These are phyloP conservation scores for Colistium nudipinnis DNA, from an alignment of 2,113 vertebrate species.

Conservation along the genomic window DNA sequence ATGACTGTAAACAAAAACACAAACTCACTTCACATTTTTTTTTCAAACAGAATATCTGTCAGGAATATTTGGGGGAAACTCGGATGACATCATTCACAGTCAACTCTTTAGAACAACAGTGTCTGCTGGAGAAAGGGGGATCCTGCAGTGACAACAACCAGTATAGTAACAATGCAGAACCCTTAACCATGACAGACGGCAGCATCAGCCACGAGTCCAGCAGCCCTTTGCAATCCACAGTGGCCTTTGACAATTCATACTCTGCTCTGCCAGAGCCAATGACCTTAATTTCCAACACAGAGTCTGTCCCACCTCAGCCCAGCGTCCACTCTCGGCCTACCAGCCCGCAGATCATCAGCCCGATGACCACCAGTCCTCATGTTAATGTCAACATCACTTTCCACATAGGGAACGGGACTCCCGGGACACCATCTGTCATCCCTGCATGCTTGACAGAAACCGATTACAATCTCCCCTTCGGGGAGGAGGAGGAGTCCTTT, in stretches of 20 bases:
- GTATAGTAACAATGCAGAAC: constrained; percentile 18
- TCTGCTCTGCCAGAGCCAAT: constrained; percentile 46
- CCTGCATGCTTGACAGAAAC: constrained; percentile 20
- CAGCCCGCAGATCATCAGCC: constrained; percentile 49
- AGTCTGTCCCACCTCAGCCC: constrained; percentile 28
- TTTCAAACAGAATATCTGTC: constrained; percentile 27
- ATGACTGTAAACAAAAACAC: not conserved
- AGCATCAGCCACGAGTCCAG: constrained; percentile 40
- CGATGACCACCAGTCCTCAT: constrained; percentile 62
- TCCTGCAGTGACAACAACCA: constrained; percentile 52
- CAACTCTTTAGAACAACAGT: constrained; percentile 46
- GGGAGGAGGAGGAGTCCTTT: constrained; percentile 70
- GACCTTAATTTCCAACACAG: constrained; percentile 46
- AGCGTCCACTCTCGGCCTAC: constrained; percentile 49
- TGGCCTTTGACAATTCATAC: not conserved
- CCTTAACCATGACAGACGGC: constrained; percentile 22
- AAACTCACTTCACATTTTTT: constrained; percentile 1
- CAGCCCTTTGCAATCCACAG: constrained; percentile 37
- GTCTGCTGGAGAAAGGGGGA: constrained; percentile 56
- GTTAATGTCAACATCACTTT: constrained; percentile 80
- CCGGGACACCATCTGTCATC: constrained; percentile 35
- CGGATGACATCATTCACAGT: constrained; percentile 19
- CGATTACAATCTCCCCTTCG: constrained; percentile 54
- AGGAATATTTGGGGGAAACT: constrained; percentile 1
- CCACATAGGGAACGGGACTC: constrained; percentile 58